Evolutionary conservation across 2,797 vertebrate genomes (phyloP), one percentile per base, ranked within the genome.

Genomic region (Odontamblyopus rebecca): DNA sequence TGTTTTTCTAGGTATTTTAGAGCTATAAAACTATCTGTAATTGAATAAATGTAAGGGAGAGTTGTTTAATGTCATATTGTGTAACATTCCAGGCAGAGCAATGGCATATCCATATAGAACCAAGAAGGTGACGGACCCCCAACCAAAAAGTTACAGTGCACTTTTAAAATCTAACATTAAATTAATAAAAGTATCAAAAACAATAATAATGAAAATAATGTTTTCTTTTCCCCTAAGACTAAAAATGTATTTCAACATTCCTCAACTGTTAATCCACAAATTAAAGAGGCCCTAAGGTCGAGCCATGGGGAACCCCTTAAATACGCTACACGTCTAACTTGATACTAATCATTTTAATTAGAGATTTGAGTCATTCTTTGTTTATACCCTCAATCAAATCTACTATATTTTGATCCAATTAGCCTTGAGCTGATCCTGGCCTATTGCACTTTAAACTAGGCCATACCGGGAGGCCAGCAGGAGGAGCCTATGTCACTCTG

Each of bases 401-500:
- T 50, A 29, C 27, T 67, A n/a, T 65, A 63, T 65, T 65, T 65
- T 65, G 38, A 65, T 48, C 65, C 65, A 32, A 67, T 67, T 67
- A 67, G 50, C 13, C 16, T 51, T 19, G 16, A 48, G 2, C 27
- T 51, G 44, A 66, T 48, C 48, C 64, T n/a, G 64, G 64, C 48
- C 27, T 18, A 51, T 67, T 50, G 75, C 69, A 73, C 51, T 68
- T n/a, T 27, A 60, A 54, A 67, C 18, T 29, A 38, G 54, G 48
- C 30, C 44, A 26, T 61, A 67, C 48, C 63, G 51, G 76, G 73
- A 76, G 71, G 69, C 72, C 70, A 77, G 70, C 61, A 56, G 75
- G 74, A 81, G 71, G 76, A 75, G 74, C 69, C 69, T 72, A 79
- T 87, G 83, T 89, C 79, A 85, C 81, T 76, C 78, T 72, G 72